Evolutionary conservation across 2,888 invertebrate genomes (phyloP), one percentile per base, ranked within the genome.

Genomic region (Reticulitermes lucifugus): DNA sequence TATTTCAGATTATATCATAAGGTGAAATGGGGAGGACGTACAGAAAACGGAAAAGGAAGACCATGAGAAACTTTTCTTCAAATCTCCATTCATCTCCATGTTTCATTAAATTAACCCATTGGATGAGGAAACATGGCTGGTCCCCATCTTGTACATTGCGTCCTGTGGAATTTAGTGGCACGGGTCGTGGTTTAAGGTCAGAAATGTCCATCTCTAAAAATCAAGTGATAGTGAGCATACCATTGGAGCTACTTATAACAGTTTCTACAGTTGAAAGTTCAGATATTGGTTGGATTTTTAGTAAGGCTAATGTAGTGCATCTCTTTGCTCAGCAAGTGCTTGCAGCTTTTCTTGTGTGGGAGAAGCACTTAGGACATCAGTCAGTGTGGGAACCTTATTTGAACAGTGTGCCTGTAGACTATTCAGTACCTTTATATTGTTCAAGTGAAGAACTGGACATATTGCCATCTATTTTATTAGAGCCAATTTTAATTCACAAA

Each of bases 141-240:
- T 90, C 90, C 77, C 93, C 94, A 87, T 91, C 92, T 77, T 92
- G 92, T 25, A 92, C 93, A 86, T 90, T 96, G 35, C 90, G 90
- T 43, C 90, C 94, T n/a, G 92, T 93, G 12, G 88, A 92, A 85
- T 97, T 96, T 90, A 87, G 91, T 46, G 89, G 91, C 18, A 96
- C 96, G 9, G 97, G 96, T 14, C 93, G 97, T 85, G 97, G 97
- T 41, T 91, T 97, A 43, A 92, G 94, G 88, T 94, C 96, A 0
- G 93, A 92, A 88, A 91, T 90, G 88, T 90, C 90, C 73, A 91
- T 96, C 60, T 88, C 89, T 14, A 89, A 91, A 43, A 94, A 94
- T 82, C 94, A 95, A 88, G 91, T 90, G 91, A 93, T 92, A 86
- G 90, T 89, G 86, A 90, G 89, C 93, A 93, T 93, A 91, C 93